phyloP scores from a whole-genome alignment of 2,113 vertebrate genomes.

The Hemiscyllium ocellatum region DNA sequence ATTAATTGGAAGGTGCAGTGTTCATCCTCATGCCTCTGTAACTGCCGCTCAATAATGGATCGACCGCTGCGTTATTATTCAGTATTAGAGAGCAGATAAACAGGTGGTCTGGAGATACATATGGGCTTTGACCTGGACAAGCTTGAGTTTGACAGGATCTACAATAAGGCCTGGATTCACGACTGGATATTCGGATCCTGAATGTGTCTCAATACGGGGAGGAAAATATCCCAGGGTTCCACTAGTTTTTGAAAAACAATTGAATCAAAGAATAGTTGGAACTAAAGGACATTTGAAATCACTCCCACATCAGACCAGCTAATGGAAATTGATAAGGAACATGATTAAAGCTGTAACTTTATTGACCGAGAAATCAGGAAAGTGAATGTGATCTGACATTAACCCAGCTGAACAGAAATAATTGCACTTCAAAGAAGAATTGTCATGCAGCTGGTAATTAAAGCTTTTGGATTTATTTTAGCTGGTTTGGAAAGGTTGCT shows the following conservation, averaged over 20 bases:
- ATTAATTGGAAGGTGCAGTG: too few relatives aligned
- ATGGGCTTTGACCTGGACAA: not conserved
- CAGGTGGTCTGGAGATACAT: not conserved
- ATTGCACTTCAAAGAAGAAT: not conserved
- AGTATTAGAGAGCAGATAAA: not conserved
- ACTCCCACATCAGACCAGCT: too few relatives aligned
- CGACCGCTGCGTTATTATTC: not conserved
- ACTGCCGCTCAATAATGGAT: not conserved
- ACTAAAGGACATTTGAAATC: not conserved
- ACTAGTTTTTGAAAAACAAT: not conserved
- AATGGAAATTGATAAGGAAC: not conserved
- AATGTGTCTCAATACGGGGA: not conserved
- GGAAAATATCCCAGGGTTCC: not conserved
- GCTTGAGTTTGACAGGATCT: not conserved
- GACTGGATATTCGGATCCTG: not conserved
- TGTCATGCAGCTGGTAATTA: not conserved
- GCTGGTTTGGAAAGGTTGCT: not conserved
- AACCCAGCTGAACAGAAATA: not conserved
- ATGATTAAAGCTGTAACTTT: not conserved
- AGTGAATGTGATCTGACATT: not conserved
- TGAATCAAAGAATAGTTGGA: not conserved
- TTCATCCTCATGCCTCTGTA: too few relatives aligned
- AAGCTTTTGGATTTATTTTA: not conserved
- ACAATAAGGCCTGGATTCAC: not conserved
- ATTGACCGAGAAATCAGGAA: not conserved